These are phyloP conservation scores for Circaetus gallicus DNA, from an alignment of 2,113 vertebrate genomes.

Conservation along the genomic window DNA sequence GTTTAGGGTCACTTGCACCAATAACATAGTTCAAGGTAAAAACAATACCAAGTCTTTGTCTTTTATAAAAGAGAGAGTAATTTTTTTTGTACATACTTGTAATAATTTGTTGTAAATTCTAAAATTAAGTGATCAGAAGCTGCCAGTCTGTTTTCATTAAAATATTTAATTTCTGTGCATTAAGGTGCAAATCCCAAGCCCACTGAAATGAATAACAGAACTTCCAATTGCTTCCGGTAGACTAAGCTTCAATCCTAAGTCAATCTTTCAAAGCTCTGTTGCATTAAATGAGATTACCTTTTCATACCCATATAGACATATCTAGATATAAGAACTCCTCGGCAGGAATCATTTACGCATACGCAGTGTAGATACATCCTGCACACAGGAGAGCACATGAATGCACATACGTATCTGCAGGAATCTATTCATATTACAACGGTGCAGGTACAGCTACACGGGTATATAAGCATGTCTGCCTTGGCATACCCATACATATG, in stretches of 20 bases:
- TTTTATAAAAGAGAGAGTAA: background rate
- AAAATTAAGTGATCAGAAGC: background rate
- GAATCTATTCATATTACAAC: background rate
- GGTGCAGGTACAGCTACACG: background rate
- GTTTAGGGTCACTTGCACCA: background rate
- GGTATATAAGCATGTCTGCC: background rate
- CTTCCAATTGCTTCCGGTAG: background rate
- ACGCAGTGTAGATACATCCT: background rate
- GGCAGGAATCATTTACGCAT: background rate
- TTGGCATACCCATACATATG: no score
- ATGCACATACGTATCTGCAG: background rate
- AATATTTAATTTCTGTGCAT: background rate
- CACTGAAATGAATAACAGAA: background rate
- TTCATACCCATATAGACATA: background rate
- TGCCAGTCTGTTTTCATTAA: background rate
- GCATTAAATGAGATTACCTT: background rate
- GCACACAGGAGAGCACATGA: background rate
- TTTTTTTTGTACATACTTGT: background rate
- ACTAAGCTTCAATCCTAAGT: background rate
- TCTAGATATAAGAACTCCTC: background rate
- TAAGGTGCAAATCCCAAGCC: background rate
- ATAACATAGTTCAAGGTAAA: background rate
- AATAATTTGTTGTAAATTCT: background rate
- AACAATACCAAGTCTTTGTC: background rate
- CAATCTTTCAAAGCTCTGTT: background rate